phyloP scores from a whole-genome alignment of 2,888 invertebrate genomes.

The Chymomyza amoena region DNA sequence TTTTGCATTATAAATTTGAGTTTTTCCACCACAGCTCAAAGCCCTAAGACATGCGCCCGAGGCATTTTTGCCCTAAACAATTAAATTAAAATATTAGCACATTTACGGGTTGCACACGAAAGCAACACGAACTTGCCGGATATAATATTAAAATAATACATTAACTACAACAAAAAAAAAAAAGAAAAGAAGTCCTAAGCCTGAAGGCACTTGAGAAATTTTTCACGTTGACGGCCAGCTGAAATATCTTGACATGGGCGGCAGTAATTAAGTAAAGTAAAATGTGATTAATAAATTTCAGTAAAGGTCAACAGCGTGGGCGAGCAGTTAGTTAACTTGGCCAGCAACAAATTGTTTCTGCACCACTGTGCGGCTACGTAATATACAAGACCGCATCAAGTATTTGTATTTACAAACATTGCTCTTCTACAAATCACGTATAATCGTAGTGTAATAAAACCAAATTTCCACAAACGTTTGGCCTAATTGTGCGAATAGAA shows the following conservation, averaged over 20 bases:
- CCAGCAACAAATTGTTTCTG: not conserved
- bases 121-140: slow-evolving; percentile 63
- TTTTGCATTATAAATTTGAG: not conserved
- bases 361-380: slow-evolving; percentile 15
- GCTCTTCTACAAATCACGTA: slow-evolving; percentile 35
- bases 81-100: slow-evolving; percentile 21
- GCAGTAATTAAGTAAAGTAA: slow-evolving; percentile 38
- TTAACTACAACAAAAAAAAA: slow-evolving; percentile 48
- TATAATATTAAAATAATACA: slow-evolving; percentile 68
- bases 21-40: not conserved
- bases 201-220: not conserved
- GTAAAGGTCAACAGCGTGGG: not conserved
- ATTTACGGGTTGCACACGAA: slow-evolving; percentile 26
- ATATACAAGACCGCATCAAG: not conserved
- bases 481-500: slow-evolving; percentile 55
- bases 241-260: slow-evolving; percentile 14
- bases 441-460: slow-evolving; percentile 60
- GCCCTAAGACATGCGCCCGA: not conserved
- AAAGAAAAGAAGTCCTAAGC: slow-evolving; percentile 24
- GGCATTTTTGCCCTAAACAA: not conserved
- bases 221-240: slow-evolving; percentile 1
- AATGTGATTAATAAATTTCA: slow-evolving; percentile 42
- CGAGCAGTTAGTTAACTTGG: not conserved
- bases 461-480: slow-evolving; percentile 68
- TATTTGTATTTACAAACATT: not conserved